Evolutionary conservation across 2,113 vertebrate genomes (phyloP), one percentile per base, ranked within the genome.

Genomic region (Ammodytes marinus): DNA sequence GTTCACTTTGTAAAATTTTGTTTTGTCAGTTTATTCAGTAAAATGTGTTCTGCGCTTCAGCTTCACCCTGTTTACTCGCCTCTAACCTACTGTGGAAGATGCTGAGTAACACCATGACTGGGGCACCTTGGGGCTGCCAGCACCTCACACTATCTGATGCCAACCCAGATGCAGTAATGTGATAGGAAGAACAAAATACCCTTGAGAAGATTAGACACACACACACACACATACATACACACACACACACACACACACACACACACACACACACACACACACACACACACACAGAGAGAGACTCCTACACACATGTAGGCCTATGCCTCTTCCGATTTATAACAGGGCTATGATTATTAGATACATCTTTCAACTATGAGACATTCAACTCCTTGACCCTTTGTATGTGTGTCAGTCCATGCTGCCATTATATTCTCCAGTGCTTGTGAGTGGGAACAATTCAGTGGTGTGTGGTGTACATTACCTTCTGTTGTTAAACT

Each of bases 401-500:
- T 40, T 80, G 71, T 50, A 54, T 69, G 64, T 59, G 47, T 52
- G 61, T 72, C 61, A 40, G 40, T 70, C 43, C 5, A 0, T 46
- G 67, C 64, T 59, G 71, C 66, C 67, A 63, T 85, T 85, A 27
- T 75, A 37, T 15, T 64, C 50, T 45, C 57, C 75, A 27, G 76
- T 63, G 5, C 53, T 55, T 74, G 59, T 77, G 74, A 70, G 61
- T 80, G 73, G 74, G 43, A 73, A 69, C 74, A 64, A 66, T 68
- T 80, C 67, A 67, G 46, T 54, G 45, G 4, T 5, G 9, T 5
- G 9, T 52, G 80, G 91, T 91, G 84, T 69, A 63, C 75, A 69
- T 92, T 93, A 91, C 88, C 87, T 74, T 86, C 68, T 81, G 86
- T 89, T 82, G 78, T 81, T 91, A 86, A 92, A 90, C 88, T 91